Evolutionary conservation across 2,113 vertebrate species (phyloP).

Genomic region (Gopherus evgoodei): DNA sequence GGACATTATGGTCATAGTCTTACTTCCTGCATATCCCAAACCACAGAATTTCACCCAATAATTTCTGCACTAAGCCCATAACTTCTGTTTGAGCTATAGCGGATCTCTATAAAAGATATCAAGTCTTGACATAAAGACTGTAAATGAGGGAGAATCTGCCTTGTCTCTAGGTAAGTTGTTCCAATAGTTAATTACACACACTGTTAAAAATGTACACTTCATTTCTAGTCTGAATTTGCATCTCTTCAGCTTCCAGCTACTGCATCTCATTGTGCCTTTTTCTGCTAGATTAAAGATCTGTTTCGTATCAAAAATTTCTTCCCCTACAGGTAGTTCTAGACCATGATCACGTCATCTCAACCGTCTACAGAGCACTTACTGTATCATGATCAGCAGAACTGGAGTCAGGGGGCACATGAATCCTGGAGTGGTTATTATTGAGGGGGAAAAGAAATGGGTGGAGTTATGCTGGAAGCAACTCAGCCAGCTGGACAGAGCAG

Average conservation of each 20-base stretch:
- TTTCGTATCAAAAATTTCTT: background rate
- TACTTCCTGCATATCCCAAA: background rate
- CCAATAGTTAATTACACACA: constrained; percentile 30
- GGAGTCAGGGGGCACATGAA: background rate
- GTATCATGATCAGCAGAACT: background rate
- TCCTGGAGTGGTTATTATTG: background rate
- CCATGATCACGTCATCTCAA: background rate
- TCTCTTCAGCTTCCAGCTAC: background rate
- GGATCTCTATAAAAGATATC: background rate
- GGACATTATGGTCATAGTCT: background rate
- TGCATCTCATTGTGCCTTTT: background rate
- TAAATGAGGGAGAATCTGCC: background rate
- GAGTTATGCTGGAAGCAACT: too few species aligned
- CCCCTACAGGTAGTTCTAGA: background rate
- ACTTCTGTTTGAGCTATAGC: background rate
- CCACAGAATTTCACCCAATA: background rate
- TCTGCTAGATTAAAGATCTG: background rate
- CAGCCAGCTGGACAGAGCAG: too few species aligned
- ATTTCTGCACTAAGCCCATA: background rate
- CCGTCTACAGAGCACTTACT: background rate
- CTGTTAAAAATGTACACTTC: background rate
- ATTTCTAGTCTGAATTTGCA: background rate
- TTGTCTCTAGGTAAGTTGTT: background rate
- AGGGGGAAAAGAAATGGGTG: too few species aligned
- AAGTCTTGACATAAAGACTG: background rate